Percentiles rank a stretch among this genome's conserved stretches.
These are phyloP conservation scores for Acanthochromis polyacanthus DNA, from an alignment of 2,113 vertebrate species.

Conservation along the genomic window DNA sequence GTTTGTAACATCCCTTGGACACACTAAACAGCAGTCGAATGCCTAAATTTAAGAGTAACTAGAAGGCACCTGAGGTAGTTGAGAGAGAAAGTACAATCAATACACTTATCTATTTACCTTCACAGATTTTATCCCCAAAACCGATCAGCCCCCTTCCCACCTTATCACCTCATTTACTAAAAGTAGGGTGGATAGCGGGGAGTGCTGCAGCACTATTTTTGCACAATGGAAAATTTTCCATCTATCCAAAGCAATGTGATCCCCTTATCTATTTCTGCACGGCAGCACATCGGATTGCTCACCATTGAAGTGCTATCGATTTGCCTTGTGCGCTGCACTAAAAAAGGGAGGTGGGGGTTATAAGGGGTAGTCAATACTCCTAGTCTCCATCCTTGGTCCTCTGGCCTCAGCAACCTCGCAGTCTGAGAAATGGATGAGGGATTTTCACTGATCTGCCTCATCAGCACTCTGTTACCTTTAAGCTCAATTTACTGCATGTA, in stretches of 20 bases:
- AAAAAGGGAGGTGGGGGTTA: constrained; percentile 2
- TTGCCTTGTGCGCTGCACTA: constrained; percentile 24
- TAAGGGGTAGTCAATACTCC: constrained; percentile 51
- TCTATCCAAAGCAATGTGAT: constrained; percentile 56
- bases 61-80: not conserved
- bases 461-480: not conserved
- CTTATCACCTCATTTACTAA: constrained; percentile 19
- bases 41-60: not conserved
- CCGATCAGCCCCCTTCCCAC: constrained; percentile 8
- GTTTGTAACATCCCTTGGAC: too few relatives aligned
- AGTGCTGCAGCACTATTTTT: constrained; percentile 28
- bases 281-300: constrained; percentile 46
- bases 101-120: not conserved
- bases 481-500: not conserved
- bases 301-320: constrained; percentile 69
- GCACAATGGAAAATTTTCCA: constrained; percentile 38
- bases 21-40: too few relatives aligned
- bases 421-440: not conserved
- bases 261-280: constrained; percentile 65
- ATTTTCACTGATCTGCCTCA: constrained; percentile 7
- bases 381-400: constrained; percentile 16
- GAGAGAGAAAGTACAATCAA: constrained; percentile 22
- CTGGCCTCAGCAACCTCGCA: constrained; percentile 12
- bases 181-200: not conserved
- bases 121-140: constrained; percentile 13